phyloP scores from a whole-genome alignment of 1,140 invertebrate species.

The Drosophila bifasciata region DNA sequence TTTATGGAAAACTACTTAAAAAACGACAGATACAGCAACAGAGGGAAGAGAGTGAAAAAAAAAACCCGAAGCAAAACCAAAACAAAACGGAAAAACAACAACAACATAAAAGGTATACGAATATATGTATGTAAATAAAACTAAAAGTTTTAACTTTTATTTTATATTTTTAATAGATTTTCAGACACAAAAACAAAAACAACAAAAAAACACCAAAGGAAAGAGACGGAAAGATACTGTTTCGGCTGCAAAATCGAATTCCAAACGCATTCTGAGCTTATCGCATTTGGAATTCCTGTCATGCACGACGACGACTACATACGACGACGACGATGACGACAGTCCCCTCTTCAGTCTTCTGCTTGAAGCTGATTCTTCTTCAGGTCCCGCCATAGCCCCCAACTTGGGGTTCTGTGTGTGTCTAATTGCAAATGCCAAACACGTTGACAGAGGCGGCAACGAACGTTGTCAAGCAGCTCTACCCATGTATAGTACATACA shows the following conservation, averaged over 20 bases:
- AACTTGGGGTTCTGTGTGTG: conserved; percentile 36
- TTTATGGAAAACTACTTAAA: conserved; percentile 41
- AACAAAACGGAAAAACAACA: conserved; percentile 2
- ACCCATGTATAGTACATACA: too few relatives aligned
- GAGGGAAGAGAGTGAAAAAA: neutral
- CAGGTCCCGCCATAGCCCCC: neutral
- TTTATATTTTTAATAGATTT: conserved; percentile 1
- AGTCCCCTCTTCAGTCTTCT: conserved; percentile 29
- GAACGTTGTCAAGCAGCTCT: conserved; percentile 57
- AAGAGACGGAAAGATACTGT: conserved; percentile 12
- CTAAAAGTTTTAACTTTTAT: conserved; percentile 8
- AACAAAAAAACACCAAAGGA: neutral
- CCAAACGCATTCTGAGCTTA: conserved; percentile 72
- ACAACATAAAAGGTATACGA: neutral
- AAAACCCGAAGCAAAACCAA: too few relatives aligned
- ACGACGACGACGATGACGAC: conserved; percentile 55
- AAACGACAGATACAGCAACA: conserved; percentile 4
- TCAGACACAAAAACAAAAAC: conserved; percentile 4
- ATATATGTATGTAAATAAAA: conserved; percentile 13
- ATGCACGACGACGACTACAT: conserved; percentile 46
- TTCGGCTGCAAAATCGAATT: conserved; percentile 45
- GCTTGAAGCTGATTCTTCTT: conserved; percentile 31
- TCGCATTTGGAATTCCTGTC: conserved; percentile 66
- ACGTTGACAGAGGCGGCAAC: conserved; percentile 48
- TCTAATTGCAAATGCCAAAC: conserved; percentile 76